Percentiles rank a stretch among this genome's conserved stretches.
phyloP scores from a whole-genome alignment of 2,888 invertebrate genomes.

The Lithosia quadra region DNA sequence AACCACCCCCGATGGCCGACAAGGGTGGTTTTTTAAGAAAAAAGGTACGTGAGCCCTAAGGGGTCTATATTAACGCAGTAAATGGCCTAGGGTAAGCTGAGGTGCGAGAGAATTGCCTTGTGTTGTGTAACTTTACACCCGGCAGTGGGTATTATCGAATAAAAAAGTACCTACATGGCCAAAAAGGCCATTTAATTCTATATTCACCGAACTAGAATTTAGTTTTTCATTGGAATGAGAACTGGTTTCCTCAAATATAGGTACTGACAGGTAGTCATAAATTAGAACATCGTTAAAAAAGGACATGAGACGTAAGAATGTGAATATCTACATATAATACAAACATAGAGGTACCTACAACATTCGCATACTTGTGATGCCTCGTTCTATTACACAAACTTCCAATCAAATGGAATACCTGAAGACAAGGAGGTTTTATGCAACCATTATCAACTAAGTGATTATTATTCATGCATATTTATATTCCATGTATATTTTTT shows the following conservation, averaged over 20 bases:
- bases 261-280: background rate
- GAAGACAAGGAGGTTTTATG: constrained; percentile 17
- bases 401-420: constrained; percentile 3
- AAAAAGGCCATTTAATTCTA: background rate
- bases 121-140: too few relatives aligned
- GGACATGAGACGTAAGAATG: background rate
- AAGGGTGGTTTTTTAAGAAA: too few relatives aligned
- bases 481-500: constrained; percentile 8
- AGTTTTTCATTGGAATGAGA: background rate
- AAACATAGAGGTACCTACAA: background rate
- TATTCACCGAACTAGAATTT: background rate
- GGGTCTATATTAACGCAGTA: too few relatives aligned
- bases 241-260: background rate
- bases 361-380: background rate
- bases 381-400: constrained; percentile 13
- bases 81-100: too few relatives aligned
- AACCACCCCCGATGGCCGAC: too few relatives aligned
- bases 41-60: too few relatives aligned
- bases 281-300: background rate
- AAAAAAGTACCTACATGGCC: background rate
- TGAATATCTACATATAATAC: background rate
- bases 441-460: constrained; percentile 19
- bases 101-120: too few relatives aligned
- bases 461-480: constrained; percentile 22
- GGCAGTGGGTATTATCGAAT: too few relatives aligned